Base-by-base conservation (phyloP, 2,888 invertebrate species). In the Callimorpha dominula region DNA sequence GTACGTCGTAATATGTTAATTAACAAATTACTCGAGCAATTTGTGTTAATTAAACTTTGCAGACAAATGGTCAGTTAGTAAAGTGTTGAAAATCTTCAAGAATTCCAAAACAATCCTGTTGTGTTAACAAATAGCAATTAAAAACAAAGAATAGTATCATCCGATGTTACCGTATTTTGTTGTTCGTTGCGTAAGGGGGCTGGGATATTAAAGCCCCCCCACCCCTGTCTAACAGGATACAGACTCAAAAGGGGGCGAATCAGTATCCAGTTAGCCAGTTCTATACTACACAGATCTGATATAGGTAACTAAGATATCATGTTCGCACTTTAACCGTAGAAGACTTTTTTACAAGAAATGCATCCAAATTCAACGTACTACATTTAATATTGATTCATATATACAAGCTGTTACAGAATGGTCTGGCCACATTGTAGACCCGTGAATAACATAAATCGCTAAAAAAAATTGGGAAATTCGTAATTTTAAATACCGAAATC, bases 1-100 rank as follows among this genome's bases (percentile, higher is more conserved):
- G 31, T 65, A 65, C 49, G 14, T 49, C 9, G 46, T 65, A 65
- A 65, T 20, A 3, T 31, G 49, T 31, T 67, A 67, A 67, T 67
- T 12, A n/a, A 42, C 54, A 54, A 54, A 67, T 42, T 67, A 12
- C n/a, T 60, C 60, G 14, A 31, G 52, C 52, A 50, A 67, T 67
- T 54, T 52, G n/a, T 40, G 52, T 42, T 67, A 9, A 52, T 67
- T 67, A 54, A 17, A 60, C 31, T 43, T 54, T 54, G 6, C 11
- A 40, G 52, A 67, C 52, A 17, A 54, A 42, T 54, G n/a, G 66
- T 12, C 43, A 54, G 54, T 52, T 54, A 20, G 12, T 14, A 42
- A 42, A 14, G 67, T 67, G 67, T 54, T 43, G 54, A 67, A 54
- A 67, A 12, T 31, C 7, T 60, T 6, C 31, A 60, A 31, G 60